Evolutionary conservation across 2,888 invertebrate genomes (phyloP), one percentile per base, ranked within the genome.

Genomic region (Atethmia centrago): DNA sequence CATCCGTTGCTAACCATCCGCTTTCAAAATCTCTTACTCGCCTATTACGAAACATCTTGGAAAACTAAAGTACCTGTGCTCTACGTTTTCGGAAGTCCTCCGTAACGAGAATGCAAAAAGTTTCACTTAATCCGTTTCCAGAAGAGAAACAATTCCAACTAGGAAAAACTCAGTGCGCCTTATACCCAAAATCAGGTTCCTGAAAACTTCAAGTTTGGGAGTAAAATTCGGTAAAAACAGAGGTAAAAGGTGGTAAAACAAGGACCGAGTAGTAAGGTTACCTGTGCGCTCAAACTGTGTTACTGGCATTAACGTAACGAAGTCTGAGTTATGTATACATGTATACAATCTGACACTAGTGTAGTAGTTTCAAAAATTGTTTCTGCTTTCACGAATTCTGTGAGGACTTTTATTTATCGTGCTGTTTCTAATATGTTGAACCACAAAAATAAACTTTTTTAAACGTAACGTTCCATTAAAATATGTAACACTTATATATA

Each of bases 251-350:
- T 55, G 56, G 59, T 72, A 73, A 71, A 79, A 79, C 69, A 61
- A 64, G 53, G 25, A 21, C 36, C 12, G 21, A 8, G 36, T 79
- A 85, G 82, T 76, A 61, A 63, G 58, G 75, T 83, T 79, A 71
- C 71, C 70, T 68, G 47, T 49, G 51, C 55, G 65, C 28, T 42
- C 72, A 68, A 76, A 77, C 76, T 66, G 45, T 70, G 79, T 74
- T 85, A 79, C 71, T 59, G 40, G 5, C 66, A 70, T 82, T 73
- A 63, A 58, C 79, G 68, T 82, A 80, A 80, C 79, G 83, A 79
- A 49, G 28, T 56, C 62, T 40, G 58, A 82, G 72, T 78, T 71
- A 47, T 47, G 69, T 82, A 53, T 66, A 65, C 55, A 69, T 71
- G 31, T 53, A 66, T 56, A 51, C 53, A 56, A 70, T 42, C 71